These are phyloP conservation scores for Habropoda laboriosa DNA, from an alignment of 1,140 invertebrate genomes.

Conservation along the genomic window DNA sequence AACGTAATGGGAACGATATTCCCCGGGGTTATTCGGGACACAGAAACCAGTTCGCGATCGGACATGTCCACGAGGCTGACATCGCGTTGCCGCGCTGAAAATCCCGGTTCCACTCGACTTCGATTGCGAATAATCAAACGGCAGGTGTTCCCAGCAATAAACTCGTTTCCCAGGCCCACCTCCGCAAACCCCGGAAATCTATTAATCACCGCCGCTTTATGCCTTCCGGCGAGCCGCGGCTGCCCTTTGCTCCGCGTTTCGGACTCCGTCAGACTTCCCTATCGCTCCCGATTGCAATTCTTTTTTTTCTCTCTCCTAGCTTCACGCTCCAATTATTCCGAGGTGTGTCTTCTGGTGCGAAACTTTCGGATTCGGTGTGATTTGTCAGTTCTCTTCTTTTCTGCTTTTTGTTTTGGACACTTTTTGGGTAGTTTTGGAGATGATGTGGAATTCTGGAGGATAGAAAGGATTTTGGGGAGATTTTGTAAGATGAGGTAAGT, in stretches of 20 bases:
- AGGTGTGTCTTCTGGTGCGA: no score
- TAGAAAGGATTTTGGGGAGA: no score
- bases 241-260: not conserved
- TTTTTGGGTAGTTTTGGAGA: no score
- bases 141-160: constrained; percentile 30
- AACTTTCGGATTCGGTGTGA: no score
- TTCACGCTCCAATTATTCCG: no score
- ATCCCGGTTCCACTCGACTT: constrained; percentile 4
- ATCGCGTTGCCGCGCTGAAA: constrained; percentile 5
- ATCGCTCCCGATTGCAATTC: no score
- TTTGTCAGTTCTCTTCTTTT: no score
- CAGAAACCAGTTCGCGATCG: constrained; percentile 34
- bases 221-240: not conserved
- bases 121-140: constrained; percentile 34
- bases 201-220: not conserved
- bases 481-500: no score
- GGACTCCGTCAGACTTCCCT: no score
- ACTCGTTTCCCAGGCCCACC: not conserved
- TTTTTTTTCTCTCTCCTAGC: not conserved
- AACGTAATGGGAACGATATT: constrained; percentile 41
- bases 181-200: not conserved
- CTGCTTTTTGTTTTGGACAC: no score
- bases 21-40: constrained; percentile 36
- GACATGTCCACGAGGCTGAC: constrained; percentile 12
- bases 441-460: no score